These are phyloP conservation scores for Andricus grossulariae DNA, from an alignment of 1,140 invertebrate species.

Conservation along the genomic window DNA sequence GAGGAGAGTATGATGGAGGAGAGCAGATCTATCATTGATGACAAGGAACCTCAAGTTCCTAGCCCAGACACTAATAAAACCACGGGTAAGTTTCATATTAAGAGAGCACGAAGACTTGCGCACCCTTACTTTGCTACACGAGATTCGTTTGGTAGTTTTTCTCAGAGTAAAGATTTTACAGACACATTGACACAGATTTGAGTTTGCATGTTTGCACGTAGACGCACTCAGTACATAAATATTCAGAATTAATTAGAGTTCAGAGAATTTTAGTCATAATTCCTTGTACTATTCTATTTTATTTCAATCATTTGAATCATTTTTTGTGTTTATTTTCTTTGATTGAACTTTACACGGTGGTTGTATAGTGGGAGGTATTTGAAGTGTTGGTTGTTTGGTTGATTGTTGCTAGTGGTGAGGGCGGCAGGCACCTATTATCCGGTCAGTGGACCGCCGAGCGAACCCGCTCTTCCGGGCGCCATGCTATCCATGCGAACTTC, in stretches of 20 bases:
- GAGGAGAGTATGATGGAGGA: conserved; percentile 58
- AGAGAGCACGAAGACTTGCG: conserved; percentile 54
- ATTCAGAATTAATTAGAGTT: conserved; percentile 23
- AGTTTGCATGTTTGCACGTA: conserved; percentile 63
- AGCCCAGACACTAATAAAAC: conserved; percentile 69
- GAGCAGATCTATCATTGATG: conserved; percentile 60
- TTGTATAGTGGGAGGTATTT: conserved; percentile 73
- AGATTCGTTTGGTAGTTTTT: conserved; percentile 57
- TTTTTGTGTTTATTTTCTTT: conserved; percentile 55
- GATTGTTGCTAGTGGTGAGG: conserved; percentile 91
- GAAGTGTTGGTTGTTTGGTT: conserved; percentile 78
- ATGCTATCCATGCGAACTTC: conserved; percentile 77
- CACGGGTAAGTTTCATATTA: conserved; percentile 68
- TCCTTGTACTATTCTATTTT: conserved; percentile 36
- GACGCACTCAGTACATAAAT: conserved; percentile 48
- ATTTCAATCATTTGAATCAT: conserved; percentile 48
- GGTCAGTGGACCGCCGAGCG: conserved; percentile 84
- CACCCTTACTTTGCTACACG: conserved; percentile 46
- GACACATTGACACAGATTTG: conserved; percentile 37
- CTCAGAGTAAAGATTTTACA: conserved; percentile 27
- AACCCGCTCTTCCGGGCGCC: conserved; percentile 76
- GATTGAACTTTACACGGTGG: conserved; percentile 62
- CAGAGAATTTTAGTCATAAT: background rate
- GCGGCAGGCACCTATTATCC: conserved; percentile 95
- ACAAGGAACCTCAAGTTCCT: conserved; percentile 65